Evolutionary conservation across 1,140 invertebrate genomes (phyloP).

Genomic region (Procambarus virginalis): DNA sequence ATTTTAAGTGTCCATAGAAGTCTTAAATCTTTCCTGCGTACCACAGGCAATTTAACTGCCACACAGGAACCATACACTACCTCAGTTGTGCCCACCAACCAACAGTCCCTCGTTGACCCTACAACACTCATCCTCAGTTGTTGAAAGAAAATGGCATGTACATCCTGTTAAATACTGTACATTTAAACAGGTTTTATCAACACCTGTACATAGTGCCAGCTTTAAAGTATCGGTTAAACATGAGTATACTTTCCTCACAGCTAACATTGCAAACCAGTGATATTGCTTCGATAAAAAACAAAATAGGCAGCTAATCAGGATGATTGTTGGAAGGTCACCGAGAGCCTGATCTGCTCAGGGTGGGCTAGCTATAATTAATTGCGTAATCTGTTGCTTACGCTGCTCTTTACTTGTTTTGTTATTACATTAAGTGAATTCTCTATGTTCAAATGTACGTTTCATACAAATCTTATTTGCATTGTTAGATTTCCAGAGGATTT

Average conservation of each 20-base stretch:
- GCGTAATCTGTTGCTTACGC: conserved; percentile 32
- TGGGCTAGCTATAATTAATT: conserved; percentile 36
- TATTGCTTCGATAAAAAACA: not conserved
- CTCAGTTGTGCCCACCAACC: conserved; percentile 68
- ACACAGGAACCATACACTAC: conserved; percentile 67
- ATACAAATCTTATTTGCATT: conserved; percentile 1
- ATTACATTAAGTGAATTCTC: conserved; percentile 43
- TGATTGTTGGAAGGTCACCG: conserved; percentile 25
- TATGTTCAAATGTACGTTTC: conserved; percentile 27
- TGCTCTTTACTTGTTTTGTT: conserved; percentile 41
- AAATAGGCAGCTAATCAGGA: conserved; percentile 41
- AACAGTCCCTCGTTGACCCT: conserved; percentile 53
- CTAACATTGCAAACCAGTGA: not conserved
- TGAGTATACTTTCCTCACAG: not conserved
- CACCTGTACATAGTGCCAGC: not conserved
- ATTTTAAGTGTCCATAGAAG: not conserved
- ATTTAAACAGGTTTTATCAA: not conserved
- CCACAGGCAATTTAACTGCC: conserved; percentile 49
- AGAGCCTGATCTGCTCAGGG: conserved; percentile 58
- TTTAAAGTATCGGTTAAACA: not conserved
- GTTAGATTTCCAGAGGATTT: conserved; percentile 3
- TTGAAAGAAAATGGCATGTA: not conserved
- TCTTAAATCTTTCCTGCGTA: conserved; percentile 16
- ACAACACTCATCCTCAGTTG: conserved; percentile 2
- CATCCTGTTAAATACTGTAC: not conserved